Conservation (phyloP, 2,888 invertebrate genomes). For the Ochlodes sylvanus region DNA sequence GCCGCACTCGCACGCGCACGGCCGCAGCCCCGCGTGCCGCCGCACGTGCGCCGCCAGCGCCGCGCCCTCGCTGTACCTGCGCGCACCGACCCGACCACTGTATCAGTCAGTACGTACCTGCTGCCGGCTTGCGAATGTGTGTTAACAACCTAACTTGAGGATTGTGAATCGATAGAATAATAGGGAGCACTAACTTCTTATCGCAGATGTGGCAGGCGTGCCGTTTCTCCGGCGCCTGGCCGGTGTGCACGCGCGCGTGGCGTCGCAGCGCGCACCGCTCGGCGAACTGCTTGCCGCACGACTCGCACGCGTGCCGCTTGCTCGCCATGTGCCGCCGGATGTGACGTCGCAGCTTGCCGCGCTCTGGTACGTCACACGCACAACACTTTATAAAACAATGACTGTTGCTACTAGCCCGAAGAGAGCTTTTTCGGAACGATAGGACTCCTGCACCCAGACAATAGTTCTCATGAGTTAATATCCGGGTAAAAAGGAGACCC, state of each 20-base stretch:
- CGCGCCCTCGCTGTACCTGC: constrained; percentile 63
- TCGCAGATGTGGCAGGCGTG: constrained; percentile 78
- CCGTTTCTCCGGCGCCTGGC: constrained; percentile 74
- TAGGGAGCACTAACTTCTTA: constrained; percentile 76
- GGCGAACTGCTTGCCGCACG: constrained; percentile 80
- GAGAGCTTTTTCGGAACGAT: too few species aligned
- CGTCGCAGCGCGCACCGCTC: constrained; percentile 81
- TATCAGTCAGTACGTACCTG: too few species aligned
- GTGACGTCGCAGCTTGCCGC: constrained; percentile 75
- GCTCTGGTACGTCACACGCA: constrained; percentile 49
- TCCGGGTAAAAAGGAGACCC: too few species aligned
- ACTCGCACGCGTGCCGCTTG: constrained; percentile 78
- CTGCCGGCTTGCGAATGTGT: too few species aligned
- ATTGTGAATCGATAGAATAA: too few species aligned
- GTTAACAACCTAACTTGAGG: too few species aligned
- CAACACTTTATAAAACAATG: neutral
- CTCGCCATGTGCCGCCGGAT: constrained; percentile 79
- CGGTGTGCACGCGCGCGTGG: constrained; percentile 82
- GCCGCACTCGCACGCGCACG: constrained; percentile 72
- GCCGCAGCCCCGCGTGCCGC: constrained; percentile 67
- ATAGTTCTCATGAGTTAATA: too few species aligned
- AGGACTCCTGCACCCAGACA: too few species aligned
- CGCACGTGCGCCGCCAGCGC: constrained; percentile 65
- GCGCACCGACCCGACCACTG: neutral
- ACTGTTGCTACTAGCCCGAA: too few species aligned